These are phyloP conservation scores for Phylloscopus collybita DNA, from an alignment of 2,797 vertebrate genomes.

Conservation along the genomic window DNA sequence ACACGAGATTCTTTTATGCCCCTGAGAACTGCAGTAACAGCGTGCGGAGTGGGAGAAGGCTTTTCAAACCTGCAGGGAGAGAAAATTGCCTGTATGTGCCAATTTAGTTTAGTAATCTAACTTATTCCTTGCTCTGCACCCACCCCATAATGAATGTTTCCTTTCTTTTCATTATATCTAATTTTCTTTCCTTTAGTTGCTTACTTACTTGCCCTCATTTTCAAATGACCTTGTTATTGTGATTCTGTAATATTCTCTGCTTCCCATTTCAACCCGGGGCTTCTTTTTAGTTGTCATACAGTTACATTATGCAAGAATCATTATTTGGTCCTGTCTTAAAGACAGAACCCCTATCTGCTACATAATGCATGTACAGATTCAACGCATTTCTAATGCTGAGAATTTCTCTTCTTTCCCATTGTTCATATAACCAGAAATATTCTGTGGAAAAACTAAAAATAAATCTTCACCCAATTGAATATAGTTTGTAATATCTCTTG, in stretches of 20 bases:
- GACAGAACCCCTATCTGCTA: conserved; percentile 46
- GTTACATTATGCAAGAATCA: conserved; percentile 50
- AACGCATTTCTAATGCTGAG: conserved; percentile 64
- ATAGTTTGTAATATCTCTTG: conserved; percentile 38
- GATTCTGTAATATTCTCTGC: conserved; percentile 2
- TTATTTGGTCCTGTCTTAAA: conserved; percentile 44
- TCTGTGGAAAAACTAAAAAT: conserved; percentile 60
- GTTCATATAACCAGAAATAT: conserved; percentile 49
- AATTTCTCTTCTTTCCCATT: conserved; percentile 41
- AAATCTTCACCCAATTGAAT: conserved; percentile 45
- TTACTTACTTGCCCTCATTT: conserved; percentile 17
- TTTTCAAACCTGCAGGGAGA: not conserved
- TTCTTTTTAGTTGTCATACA: conserved; percentile 28
- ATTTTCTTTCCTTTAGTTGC: not conserved
- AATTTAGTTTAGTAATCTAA: not conserved
- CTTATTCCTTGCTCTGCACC: not conserved
- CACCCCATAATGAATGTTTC: not conserved
- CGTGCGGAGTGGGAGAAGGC: not conserved
- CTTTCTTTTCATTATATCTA: conserved; percentile 8
- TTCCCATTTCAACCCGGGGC: not conserved
- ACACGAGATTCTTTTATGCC: not conserved
- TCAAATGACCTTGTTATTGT: conserved; percentile 37
- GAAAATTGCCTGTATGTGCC: not conserved
- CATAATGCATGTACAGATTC: conserved; percentile 59
- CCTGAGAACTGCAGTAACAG: not conserved